phyloP scores from a whole-genome alignment of 1,140 invertebrate species.

The Saccostrea echinata region DNA sequence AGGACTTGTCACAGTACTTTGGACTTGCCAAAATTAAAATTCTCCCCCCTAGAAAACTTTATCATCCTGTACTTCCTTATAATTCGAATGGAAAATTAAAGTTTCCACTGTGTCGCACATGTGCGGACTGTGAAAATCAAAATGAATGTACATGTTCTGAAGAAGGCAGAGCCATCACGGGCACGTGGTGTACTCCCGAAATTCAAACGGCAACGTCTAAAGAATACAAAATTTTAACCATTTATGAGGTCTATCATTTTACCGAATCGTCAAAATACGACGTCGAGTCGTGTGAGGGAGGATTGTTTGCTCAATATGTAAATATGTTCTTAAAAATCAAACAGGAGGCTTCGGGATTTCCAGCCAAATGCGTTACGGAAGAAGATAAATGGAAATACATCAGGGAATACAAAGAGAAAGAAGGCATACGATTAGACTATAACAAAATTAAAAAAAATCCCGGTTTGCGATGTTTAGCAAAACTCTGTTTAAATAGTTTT shows the following conservation, averaged over 20 bases:
- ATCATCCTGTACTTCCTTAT: constrained; percentile 56
- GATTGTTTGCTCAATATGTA: constrained; percentile 60
- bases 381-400: constrained; percentile 36
- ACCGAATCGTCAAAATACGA: constrained; percentile 55
- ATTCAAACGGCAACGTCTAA: constrained; percentile 39
- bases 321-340: constrained; percentile 64
- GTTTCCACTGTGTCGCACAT: constrained; percentile 50
- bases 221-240: constrained; percentile 53
- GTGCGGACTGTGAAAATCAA: constrained; percentile 46
- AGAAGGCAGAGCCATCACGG: constrained; percentile 32
- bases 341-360: constrained; percentile 63
- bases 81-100: constrained; percentile 52
- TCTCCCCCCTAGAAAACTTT: constrained; percentile 40
- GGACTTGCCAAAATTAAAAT: constrained; percentile 56
- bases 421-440: constrained; percentile 38
- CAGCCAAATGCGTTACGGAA: constrained; percentile 44
- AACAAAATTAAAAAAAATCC: constrained; percentile 40
- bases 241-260: constrained; percentile 55
- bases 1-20: constrained; percentile 46
- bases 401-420: constrained; percentile 35
- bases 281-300: not conserved
- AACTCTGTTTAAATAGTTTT: constrained; percentile 30
- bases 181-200: constrained; percentile 56
- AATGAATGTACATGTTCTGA: constrained; percentile 29
- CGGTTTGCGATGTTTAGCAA: constrained; percentile 50